Conservation (phyloP, 1,140 invertebrate genomes). For the Zaprionus ghesquierei region DNA sequence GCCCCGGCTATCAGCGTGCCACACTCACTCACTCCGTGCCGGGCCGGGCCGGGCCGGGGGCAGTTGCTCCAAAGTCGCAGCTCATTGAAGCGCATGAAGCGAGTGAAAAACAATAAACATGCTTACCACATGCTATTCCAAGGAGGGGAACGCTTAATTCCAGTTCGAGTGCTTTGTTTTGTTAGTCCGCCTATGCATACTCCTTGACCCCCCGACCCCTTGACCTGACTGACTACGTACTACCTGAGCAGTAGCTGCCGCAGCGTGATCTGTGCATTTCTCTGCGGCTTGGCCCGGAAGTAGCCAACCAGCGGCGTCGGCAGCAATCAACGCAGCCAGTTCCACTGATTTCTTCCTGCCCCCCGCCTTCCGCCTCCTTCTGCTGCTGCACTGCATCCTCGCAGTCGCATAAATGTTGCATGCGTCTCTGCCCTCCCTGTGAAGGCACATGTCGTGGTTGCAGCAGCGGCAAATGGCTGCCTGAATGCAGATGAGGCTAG, state of each 20-base stretch:
- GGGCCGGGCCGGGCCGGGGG: no score
- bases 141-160: conserved; percentile 1
- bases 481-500: conserved; percentile 47
- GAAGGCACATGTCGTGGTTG: neutral
- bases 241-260: neutral
- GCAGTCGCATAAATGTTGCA: conserved; percentile 67
- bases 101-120: conserved; percentile 79
- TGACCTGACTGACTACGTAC: neutral
- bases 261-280: conserved; percentile 27
- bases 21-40: no score
- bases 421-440: conserved; percentile 63
- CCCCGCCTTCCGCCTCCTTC: neutral
- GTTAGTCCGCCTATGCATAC: neutral
- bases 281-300: conserved; percentile 52
- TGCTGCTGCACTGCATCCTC: neutral
- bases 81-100: conserved; percentile 65
- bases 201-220: neutral
- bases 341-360: neutral
- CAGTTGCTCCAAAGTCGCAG: conserved; percentile 25
- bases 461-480: neutral
- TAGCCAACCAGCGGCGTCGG: conserved; percentile 53
- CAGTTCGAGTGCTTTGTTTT: conserved; percentile 49
- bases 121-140: conserved; percentile 26
- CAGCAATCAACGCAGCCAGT: conserved; percentile 70
- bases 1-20: conserved; percentile 21